Conservation (phyloP, 2,113 vertebrate genomes). For the Collichthys lucidus region DNA sequence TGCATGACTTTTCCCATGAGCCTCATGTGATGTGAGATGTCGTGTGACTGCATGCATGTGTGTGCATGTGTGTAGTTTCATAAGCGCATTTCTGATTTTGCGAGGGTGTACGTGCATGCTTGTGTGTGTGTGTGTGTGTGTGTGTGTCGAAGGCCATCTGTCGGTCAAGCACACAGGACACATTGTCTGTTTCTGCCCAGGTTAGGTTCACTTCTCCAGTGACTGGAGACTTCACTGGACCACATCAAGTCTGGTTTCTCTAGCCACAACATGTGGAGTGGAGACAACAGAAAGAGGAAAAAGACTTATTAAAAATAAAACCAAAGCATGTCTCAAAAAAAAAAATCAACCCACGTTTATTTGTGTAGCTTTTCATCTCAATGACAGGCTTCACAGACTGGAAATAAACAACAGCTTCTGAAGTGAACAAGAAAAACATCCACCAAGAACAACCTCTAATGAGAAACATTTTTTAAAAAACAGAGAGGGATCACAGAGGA, state of each 20-base stretch:
- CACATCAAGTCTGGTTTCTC: constrained; percentile 32
- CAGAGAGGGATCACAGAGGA: constrained; percentile 1
- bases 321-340: not conserved
- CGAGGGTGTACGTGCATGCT: not conserved
- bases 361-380: constrained; percentile 35
- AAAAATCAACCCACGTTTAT: constrained; percentile 32
- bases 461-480: not conserved
- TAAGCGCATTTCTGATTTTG: constrained; percentile 7
- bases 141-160: constrained; percentile 47
- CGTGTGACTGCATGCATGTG: not conserved
- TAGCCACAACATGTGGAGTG: not conserved
- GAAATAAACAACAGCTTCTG: constrained; percentile 38
- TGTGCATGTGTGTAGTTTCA: not conserved
- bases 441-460: not conserved
- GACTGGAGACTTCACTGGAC: constrained; percentile 32
- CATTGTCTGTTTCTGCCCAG: constrained; percentile 51
- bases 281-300: constrained; percentile 11
- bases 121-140: not conserved
- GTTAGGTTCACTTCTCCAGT: constrained; percentile 34
- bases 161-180: constrained; percentile 59
- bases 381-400: constrained; percentile 14
- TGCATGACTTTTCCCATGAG: constrained; percentile 62
- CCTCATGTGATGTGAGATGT: constrained; percentile 58
- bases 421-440: constrained; percentile 10
- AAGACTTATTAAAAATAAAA: constrained; percentile 14